Base-by-base conservation (phyloP, 2,113 vertebrate genomes). In the Tyto alba region DNA sequence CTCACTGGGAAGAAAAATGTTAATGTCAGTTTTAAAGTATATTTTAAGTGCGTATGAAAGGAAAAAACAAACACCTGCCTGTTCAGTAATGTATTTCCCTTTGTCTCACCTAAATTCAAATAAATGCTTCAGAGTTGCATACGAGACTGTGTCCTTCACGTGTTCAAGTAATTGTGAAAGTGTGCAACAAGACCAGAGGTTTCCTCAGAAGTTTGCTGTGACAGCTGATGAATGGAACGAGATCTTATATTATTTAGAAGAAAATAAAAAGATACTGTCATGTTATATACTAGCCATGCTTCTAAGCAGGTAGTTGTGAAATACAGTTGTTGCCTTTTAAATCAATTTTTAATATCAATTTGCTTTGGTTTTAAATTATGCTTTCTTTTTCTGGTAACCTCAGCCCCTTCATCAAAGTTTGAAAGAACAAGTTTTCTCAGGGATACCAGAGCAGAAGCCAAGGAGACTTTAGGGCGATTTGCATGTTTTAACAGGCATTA, bases 61-160 rank as follows among this genome's bases (percentile, higher is more conserved):
- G 32, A 78, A 94, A 92, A 75, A 72, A 1, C 2, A 60, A 93
- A 72, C 23, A 72, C 15, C 16, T 77, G n/a, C 30, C 62, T 87
- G 57, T 87, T 95, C 76, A 85, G n/a, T 85, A 92, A 85, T 94
- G 74, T 90, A 93, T 78, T 94, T 82, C 69, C 76, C 72, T 75
- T 77, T 7, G 6, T 79, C 78, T 85, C 72, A 75, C 62, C 67
- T 88, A 72, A 97, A 89, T 62, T 64, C 94, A 62, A 96, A 97
- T 89, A 97, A 97, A 97, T 88, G 89, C 88, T 95, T 96, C 90
- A 19, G 57, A 94, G 62, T 75, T 95, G 78, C 55, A 52, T 80
- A 89, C 38, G 63, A 60, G 36, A 74, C 38, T 45, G 62, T 57
- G 71, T 90, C 66, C 27, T 89, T 95, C 67, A 62, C 19, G 5